Percentiles rank a stretch among this genome's conserved stretches.
These are phyloP conservation scores for Xiphias gladius DNA, from an alignment of 2,113 vertebrate genomes.

Conservation along the genomic window DNA sequence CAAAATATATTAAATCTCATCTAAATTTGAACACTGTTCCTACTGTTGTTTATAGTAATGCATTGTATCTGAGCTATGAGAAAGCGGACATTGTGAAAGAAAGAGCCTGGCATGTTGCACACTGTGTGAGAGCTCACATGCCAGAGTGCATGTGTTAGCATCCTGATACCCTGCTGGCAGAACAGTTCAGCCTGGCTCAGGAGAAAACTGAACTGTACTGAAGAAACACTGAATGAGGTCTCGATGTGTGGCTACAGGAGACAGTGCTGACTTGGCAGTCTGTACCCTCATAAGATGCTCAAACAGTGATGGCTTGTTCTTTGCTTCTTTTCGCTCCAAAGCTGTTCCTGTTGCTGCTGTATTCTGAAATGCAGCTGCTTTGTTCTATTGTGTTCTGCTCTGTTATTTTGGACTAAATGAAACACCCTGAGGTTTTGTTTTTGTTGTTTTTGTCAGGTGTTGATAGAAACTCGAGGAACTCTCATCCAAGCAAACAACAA, in stretches of 20 bases:
- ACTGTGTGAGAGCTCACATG: slow-evolving; percentile 46
- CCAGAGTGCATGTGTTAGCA: slow-evolving; percentile 57
- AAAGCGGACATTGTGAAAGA: slow-evolving; percentile 28
- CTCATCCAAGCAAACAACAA: slow-evolving; percentile 14
- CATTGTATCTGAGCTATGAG: slow-evolving; percentile 27
- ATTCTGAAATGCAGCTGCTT: slow-evolving; percentile 11
- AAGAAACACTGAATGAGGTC: slow-evolving; percentile 60
- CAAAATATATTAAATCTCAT: not conserved
- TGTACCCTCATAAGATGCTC: slow-evolving; percentile 65
- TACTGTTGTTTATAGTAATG: slow-evolving; percentile 20
- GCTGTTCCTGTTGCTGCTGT: slow-evolving; percentile 13
- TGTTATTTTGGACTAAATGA: slow-evolving; percentile 30
- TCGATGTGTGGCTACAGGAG: slow-evolving; percentile 54
- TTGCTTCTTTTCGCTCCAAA: slow-evolving; percentile 48
- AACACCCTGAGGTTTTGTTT: slow-evolving; percentile 32
- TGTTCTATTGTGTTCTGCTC: slow-evolving; percentile 35
- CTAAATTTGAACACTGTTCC: not conserved
- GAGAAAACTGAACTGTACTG: slow-evolving; percentile 57
- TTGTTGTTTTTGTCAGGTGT: slow-evolving; percentile 26
- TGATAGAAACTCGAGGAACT: slow-evolving; percentile 18
- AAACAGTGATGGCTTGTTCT: slow-evolving; percentile 48
- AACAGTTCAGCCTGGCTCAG: slow-evolving; percentile 40
- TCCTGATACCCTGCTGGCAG: slow-evolving; percentile 61
- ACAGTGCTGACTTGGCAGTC: slow-evolving; percentile 66
- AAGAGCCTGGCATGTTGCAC: slow-evolving; percentile 39